These are phyloP conservation scores for Sakesphorus luctuosus DNA, from an alignment of 2,113 vertebrate genomes.

Conservation along the genomic window DNA sequence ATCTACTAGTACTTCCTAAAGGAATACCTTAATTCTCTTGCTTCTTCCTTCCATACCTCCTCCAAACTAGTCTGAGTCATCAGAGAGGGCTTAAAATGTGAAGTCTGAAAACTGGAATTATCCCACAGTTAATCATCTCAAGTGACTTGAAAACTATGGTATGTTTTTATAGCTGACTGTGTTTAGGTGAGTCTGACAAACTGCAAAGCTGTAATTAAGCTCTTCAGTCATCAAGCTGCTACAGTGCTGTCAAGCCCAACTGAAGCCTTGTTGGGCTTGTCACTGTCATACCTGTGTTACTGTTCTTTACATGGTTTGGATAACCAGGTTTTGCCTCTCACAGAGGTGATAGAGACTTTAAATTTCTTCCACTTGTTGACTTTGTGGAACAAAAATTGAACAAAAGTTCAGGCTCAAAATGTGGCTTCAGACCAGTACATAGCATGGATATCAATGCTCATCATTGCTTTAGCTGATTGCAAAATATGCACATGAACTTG, in stretches of 20 bases:
- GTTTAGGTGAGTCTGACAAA: neutral
- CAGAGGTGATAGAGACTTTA: neutral
- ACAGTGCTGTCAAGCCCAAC: neutral
- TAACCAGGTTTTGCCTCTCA: neutral
- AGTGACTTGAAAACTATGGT: neutral
- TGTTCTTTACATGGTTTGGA: neutral
- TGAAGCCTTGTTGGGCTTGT: neutral
- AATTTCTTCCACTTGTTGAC: neutral
- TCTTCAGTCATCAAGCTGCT: neutral
- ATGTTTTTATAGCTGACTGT: neutral
- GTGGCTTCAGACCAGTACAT: neutral
- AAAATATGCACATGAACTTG: neutral
- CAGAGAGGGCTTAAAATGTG: neutral
- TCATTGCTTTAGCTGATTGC: neutral
- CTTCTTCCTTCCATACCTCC: neutral
- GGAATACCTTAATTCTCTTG: neutral
- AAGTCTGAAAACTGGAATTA: neutral
- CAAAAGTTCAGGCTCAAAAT: neutral
- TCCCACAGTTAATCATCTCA: neutral
- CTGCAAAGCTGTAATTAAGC: neutral
- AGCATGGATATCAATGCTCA: neutral
- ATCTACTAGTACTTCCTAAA: neutral
- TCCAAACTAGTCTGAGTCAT: neutral
- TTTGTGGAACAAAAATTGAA: neutral
- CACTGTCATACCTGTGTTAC: neutral